These are phyloP conservation scores for Callospermophilus lateralis DNA, from an alignment of 2,113 vertebrate species.

Conservation along the genomic window DNA sequence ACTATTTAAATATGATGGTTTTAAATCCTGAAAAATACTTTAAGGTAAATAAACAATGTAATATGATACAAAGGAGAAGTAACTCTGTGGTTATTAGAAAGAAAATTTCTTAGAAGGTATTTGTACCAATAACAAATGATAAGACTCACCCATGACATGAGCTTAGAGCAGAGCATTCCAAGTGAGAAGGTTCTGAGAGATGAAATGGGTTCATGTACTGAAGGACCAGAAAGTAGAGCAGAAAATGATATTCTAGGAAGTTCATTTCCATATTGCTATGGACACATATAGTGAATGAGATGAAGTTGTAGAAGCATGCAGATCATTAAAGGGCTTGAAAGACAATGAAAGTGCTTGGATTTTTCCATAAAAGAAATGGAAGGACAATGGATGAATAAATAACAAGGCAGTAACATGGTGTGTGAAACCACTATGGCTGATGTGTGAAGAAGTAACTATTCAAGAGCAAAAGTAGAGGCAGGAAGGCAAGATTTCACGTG, in stretches of 20 bases:
- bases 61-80: background rate
- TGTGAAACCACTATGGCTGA: background rate
- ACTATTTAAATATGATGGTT: background rate
- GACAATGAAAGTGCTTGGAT: background rate
- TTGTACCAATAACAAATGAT: background rate
- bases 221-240: background rate
- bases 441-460: background rate
- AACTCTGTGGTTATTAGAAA: background rate
- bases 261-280: too few relatives aligned
- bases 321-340: background rate
- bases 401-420: background rate
- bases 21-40: background rate
- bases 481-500: background rate
- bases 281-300: background rate
- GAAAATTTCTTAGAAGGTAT: background rate
- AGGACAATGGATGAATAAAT: background rate
- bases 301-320: background rate
- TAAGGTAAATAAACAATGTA: background rate
- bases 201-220: background rate
- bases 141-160: background rate
- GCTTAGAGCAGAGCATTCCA: background rate
- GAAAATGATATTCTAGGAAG: background rate
- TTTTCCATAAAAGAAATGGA: background rate
- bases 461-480: background rate
- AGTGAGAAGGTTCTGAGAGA: background rate